phyloP scores from a whole-genome alignment of 2,888 invertebrate genomes.

The Pammene aurita region DNA sequence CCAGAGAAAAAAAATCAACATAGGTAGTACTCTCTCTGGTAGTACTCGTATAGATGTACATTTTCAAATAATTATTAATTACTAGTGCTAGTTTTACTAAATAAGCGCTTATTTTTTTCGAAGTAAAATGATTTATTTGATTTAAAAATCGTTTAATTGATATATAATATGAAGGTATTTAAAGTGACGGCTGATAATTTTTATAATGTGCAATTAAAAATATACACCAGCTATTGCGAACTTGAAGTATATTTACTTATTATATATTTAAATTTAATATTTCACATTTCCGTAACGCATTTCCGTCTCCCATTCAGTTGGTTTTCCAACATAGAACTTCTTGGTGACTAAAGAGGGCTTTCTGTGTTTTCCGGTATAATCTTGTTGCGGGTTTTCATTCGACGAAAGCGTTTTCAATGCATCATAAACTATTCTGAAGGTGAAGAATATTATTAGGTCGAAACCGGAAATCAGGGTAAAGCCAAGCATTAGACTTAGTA shows the following conservation, averaged over 20 bases:
- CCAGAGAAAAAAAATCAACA: too few relatives aligned
- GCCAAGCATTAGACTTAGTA: constrained; percentile 87
- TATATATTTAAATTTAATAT: constrained; percentile 1
- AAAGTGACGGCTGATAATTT: too few relatives aligned
- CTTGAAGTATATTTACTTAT: neutral
- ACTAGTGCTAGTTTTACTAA: too few relatives aligned
- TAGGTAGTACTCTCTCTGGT: too few relatives aligned
- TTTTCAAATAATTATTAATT: too few relatives aligned
- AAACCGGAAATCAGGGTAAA: constrained; percentile 87
- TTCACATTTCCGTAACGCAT: constrained; percentile 28
- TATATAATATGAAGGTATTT: too few relatives aligned
- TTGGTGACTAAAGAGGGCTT: neutral
- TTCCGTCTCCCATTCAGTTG: constrained; percentile 20
- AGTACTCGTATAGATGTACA: too few relatives aligned
- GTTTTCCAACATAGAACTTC: constrained; percentile 3
- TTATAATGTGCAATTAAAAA: too few relatives aligned
- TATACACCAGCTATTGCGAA: too few relatives aligned
- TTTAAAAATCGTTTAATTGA: too few relatives aligned
- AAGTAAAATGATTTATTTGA: too few relatives aligned
- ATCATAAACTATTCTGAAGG: constrained; percentile 78
- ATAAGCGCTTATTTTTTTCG: too few relatives aligned
- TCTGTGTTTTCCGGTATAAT: neutral
- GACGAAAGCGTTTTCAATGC: constrained; percentile 25
- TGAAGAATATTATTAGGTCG: constrained; percentile 86
- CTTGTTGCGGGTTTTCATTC: neutral